Evolutionary conservation across 64 coral and sea anemone genomes (phyloP).

Genomic region (Montipora foliosa): DNA sequence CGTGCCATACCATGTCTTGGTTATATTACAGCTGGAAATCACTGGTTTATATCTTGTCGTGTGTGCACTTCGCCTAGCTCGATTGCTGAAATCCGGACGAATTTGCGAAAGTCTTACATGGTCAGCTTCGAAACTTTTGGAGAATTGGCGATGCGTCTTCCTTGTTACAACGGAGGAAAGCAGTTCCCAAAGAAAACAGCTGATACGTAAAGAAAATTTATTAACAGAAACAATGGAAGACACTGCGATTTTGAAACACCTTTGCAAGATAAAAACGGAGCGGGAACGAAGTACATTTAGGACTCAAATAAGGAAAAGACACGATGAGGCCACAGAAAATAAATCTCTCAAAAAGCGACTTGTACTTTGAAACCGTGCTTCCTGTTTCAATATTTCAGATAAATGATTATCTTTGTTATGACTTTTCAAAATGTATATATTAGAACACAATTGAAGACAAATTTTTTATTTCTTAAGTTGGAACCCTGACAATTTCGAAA

Average conservation of each 20-base stretch:
- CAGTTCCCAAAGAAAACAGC: neutral
- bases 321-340: neutral
- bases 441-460: neutral
- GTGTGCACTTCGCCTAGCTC: neutral
- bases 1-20: slow-evolving; percentile 19
- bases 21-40: neutral
- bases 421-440: neutral
- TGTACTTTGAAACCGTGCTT: neutral
- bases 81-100: neutral
- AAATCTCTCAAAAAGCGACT: neutral
- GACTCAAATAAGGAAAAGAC: neutral
- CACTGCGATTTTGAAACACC: neutral
- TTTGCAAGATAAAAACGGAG: neutral
- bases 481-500: neutral
- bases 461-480: neutral
- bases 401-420: neutral
- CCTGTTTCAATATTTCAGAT: neutral
- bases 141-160: neutral
- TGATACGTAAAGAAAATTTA: neutral
- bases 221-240: neutral
- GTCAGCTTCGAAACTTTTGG: neutral
- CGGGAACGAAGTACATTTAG: neutral
- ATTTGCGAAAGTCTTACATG: neutral
- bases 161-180: neutral
- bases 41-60: neutral